Base-by-base conservation (phyloP, 2,113 vertebrate genomes). In the Stigmatopora argus region DNA sequence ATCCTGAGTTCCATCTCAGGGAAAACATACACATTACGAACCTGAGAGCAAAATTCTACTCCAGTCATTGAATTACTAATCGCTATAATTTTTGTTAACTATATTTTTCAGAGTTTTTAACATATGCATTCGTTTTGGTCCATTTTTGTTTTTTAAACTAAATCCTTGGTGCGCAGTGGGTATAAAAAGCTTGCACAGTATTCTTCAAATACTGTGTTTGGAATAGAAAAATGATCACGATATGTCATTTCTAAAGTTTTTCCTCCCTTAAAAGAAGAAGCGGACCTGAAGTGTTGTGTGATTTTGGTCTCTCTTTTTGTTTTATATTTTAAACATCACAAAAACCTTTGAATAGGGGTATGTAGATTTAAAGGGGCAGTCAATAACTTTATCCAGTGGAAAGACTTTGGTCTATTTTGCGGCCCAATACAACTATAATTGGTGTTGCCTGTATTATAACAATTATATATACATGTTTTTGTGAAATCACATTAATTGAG, bases 21-120 rank as follows among this genome's bases (percentile, higher is more conserved):
- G 70, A 64, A 78, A 80, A 86, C 80, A 81, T 59, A 84, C 79
- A 85, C 79, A 82, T 4, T 69, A 85, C 78, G 81, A 88, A 86
- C 88, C 88, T 90, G 88, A 89, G 83, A 82, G 80, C 77, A 89
- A 83, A 81, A 79, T 64, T 72, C 65, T 83, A 80, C 76, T 79
- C 82, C 77, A 78, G 64, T 81, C 75, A 75, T 84, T 84, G 77
- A 70, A 86, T 74, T 79, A 74, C 72, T 78, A 77, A 77, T 70
- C 52, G 80, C 65, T 52, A 75, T 62, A 72, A 51, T 62, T 63
- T 31, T 41, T 41, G 7, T 10, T 41, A 41, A 10, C 38, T 41
- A 41, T 10, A 41, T 41, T 68, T 67, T 35, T 73, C 73, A 34
- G 7, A 9, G 26, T 57, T 57, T 35, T 18, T 1, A 58, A 7